phyloP scores from a whole-genome alignment of 2,113 vertebrate species.

The Anas platyrhynchos region DNA sequence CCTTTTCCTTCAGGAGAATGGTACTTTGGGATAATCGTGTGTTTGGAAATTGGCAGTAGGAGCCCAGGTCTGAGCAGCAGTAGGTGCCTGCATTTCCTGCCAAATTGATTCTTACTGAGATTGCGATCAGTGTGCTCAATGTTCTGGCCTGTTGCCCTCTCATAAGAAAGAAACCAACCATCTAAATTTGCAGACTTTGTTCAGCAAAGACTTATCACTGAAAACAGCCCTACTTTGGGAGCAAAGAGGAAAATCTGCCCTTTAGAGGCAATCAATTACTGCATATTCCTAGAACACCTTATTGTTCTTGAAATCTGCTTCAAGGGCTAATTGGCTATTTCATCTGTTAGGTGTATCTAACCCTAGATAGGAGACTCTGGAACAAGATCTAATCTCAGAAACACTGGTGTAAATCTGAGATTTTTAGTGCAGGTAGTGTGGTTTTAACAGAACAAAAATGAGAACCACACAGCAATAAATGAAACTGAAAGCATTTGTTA shows the following conservation, averaged over 20 bases:
- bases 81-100: slow-evolving; percentile 50
- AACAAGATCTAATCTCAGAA: slow-evolving; percentile 23
- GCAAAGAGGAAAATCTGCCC: slow-evolving; percentile 49
- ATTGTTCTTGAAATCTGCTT: slow-evolving; percentile 42
- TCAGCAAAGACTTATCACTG: slow-evolving; percentile 41
- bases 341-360: neutral
- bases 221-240: slow-evolving; percentile 48
- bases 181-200: slow-evolving; percentile 26
- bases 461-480: neutral
- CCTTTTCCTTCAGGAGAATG: neutral
- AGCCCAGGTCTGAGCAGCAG: slow-evolving; percentile 3
- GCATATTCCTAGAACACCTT: slow-evolving; percentile 43
- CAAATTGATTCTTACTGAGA: neutral
- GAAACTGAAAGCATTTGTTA: neutral
- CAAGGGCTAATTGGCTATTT: neutral
- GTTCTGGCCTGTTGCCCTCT: slow-evolving; percentile 36
- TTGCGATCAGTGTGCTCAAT: slow-evolving; percentile 37
- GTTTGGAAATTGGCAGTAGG: neutral
- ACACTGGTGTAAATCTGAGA: neutral
- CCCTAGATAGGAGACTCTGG: neutral
- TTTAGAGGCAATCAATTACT: slow-evolving; percentile 17
- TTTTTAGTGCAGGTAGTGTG: neutral
- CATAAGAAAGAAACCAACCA: neutral
- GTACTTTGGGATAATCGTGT: neutral
- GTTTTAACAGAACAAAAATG: slow-evolving; percentile 6